Evolutionary conservation across 2,113 vertebrate genomes (phyloP).

Genomic region (Turdus rufiventris): DNA sequence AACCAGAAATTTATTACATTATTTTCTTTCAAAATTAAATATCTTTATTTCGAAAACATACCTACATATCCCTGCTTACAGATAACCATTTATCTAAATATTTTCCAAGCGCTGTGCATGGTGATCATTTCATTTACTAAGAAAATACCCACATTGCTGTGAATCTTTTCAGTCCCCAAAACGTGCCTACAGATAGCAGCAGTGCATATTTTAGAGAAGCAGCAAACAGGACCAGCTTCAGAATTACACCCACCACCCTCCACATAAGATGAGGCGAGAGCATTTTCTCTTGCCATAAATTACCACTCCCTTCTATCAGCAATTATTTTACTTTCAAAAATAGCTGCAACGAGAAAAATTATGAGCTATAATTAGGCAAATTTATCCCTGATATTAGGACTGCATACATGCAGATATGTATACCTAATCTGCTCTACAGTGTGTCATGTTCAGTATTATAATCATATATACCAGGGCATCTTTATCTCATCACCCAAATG

Average conservation of each 20-base stretch:
- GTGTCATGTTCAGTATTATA: not conserved
- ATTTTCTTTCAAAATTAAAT: not conserved
- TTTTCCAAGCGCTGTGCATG: not conserved
- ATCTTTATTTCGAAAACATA: not conserved
- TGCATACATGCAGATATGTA: not conserved
- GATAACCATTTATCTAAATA: not conserved
- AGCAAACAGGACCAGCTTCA: conserved; percentile 41
- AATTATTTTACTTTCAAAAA: conserved; percentile 57
- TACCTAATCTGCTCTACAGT: not conserved
- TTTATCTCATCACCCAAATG: not conserved
- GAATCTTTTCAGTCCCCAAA: not conserved
- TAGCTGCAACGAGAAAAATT: conserved; percentile 19
- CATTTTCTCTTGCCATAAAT: not conserved
- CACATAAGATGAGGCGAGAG: not conserved
- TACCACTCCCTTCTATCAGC: conserved; percentile 13
- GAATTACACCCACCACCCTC: conserved; percentile 35
- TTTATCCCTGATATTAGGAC: not conserved
- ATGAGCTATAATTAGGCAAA: not conserved
- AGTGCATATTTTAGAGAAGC: conserved; percentile 15
- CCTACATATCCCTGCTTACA: not conserved
- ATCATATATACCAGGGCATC: not conserved
- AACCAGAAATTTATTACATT: not conserved
- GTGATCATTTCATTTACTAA: not conserved
- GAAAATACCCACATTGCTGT: not conserved
- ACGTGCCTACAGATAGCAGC: not conserved